A percentile compares a stretch with the other conserved stretches of the same genome.
Evolutionary conservation across 2,113 vertebrate genomes (phyloP).

Genomic region (Oxyruncus cristatus): DNA sequence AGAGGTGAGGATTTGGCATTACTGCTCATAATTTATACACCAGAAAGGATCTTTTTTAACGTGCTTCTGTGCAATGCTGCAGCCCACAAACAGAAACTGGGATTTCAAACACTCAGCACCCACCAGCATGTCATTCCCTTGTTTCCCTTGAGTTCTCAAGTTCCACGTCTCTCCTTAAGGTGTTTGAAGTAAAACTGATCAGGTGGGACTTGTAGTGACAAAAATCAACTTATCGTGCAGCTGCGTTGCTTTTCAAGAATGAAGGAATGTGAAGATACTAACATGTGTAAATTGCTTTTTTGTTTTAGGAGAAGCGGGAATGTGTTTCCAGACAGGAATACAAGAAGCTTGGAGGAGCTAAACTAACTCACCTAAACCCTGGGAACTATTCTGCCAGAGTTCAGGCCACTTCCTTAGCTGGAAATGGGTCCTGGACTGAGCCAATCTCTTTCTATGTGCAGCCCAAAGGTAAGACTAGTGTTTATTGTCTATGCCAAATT

Average conservation of each 20-base stretch:
- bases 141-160: neutral
- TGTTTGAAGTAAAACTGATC: neutral
- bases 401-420: constrained; percentile 90
- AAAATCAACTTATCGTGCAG: neutral
- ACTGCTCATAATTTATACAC: neutral
- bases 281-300: neutral
- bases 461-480: constrained; percentile 83
- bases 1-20: constrained; percentile 78
- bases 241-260: neutral
- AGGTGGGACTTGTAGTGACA: neutral
- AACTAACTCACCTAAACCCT: constrained; percentile 83
- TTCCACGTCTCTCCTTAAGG: neutral
- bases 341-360: constrained; percentile 82
- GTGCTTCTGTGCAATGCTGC: neutral
- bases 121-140: neutral
- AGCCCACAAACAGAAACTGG: neutral
- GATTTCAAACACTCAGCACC: neutral
- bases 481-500: neutral
- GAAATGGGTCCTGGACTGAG: constrained; percentile 96
- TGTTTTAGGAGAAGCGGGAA: constrained; percentile 82
- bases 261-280: neutral
- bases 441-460: constrained; percentile 90
- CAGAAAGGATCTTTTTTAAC: neutral
- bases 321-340: constrained; percentile 93
- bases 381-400: constrained; percentile 93